Percentiles rank a stretch among this genome's conserved stretches.
Evolutionary conservation across 2,888 invertebrate genomes (phyloP).

Genomic region (Sminthurinus aureus): DNA sequence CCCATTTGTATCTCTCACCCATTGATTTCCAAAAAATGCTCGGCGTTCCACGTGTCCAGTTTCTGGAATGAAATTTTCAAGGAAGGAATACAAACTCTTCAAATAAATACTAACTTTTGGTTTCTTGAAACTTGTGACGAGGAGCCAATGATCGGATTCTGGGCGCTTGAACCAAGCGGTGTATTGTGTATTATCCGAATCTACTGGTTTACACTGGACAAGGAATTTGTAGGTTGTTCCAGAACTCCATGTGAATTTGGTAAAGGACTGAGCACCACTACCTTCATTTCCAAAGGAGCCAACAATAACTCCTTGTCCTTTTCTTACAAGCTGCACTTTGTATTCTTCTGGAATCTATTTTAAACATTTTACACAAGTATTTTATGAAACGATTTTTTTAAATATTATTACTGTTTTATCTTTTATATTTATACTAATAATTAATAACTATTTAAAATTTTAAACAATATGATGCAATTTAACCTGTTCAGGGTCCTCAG

Average conservation of each 20-base stretch:
- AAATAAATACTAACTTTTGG: conserved; percentile 46
- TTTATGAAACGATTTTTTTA: too few species aligned
- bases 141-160: conserved; percentile 40
- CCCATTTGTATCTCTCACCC: conserved; percentile 43
- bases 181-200: conserved; percentile 45
- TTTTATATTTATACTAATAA: too few species aligned
- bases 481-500: conserved; percentile 47
- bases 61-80: conserved; percentile 54
- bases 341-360: conserved; percentile 52
- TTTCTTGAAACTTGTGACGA: conserved; percentile 52
- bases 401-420: too few species aligned
- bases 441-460: too few species aligned
- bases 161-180: conserved; percentile 54
- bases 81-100: conserved; percentile 25
- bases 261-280: conserved; percentile 53
- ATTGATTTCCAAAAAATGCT: conserved; percentile 51
- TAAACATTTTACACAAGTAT: too few species aligned
- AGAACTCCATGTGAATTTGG: conserved; percentile 52
- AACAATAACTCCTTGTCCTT: conserved; percentile 48
- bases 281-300: conserved; percentile 58
- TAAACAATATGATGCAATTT: too few species aligned
- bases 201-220: conserved; percentile 47
- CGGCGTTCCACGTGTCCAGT: conserved; percentile 46
- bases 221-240: conserved; percentile 51
- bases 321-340: conserved; percentile 46